Evolutionary conservation across 2,797 vertebrate species (phyloP), one percentile per base, ranked within the genome.

Genomic region (Fistularia commersonii): DNA sequence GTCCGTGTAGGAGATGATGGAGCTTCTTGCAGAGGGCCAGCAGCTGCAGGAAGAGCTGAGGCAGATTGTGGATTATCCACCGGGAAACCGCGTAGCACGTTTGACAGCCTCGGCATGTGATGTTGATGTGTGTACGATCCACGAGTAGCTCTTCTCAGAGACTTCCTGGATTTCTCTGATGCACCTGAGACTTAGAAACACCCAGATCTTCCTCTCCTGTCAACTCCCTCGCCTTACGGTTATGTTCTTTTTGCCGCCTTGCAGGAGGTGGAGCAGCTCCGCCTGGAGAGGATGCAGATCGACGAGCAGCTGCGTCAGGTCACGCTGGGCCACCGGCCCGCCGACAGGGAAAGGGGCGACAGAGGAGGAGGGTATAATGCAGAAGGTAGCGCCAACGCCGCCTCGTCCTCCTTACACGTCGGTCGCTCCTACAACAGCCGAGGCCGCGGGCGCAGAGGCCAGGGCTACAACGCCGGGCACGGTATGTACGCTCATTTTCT

Each of bases 231-330:
- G 23, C 2, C 23, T 11, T 14, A 11, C 11, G 23, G 10, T 11
- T 32, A 11, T 3, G n/a, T n/a, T 13, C 7, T 34, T 41, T 38
- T 1, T 3, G 40, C 43, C 40, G 33, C 6, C 7, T 11, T 14
- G 12, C 9, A 98, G 97, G 97, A 99, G 84, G 95, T 99, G 32
- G 97, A 99, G 72, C 92, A 98, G 35, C 90, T 99, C 74, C 91
- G 96, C 54, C 77, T 99, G 89, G 97, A 99, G 82, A 90, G 97
- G 58, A 90, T 99, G 68, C 95, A 98, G 81, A 99, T 99, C 10
- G 97, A 99, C 10, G 97, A 99, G 39, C 96, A 99, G 51, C 77
- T 98, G 31, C 93, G 96, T 63, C 95, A 98, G 88, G 92, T 99
- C 43, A 96, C 92, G 64, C 93, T 96, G 92, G 93, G 95, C 64